Evolutionary conservation across 2,797 vertebrate species (phyloP).

Genomic region (Pyrocephalus nanus): DNA sequence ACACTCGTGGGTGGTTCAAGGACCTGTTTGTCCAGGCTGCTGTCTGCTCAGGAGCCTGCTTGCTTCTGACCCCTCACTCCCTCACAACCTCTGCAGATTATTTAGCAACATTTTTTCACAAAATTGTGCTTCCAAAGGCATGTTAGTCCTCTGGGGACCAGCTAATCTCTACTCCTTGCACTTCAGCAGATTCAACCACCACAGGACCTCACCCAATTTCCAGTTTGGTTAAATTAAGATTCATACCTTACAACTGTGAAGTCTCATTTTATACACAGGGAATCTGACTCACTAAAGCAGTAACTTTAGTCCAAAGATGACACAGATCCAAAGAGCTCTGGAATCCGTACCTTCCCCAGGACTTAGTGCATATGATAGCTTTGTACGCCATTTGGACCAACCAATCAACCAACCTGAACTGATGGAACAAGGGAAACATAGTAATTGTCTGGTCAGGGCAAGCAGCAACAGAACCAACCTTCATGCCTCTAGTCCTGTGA

Average conservation of each 20-base stretch:
- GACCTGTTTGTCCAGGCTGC: background rate
- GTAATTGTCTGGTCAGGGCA: background rate
- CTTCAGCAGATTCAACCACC: background rate
- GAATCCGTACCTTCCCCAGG: background rate
- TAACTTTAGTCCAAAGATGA: background rate
- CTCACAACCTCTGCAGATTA: background rate
- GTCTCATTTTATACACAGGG: background rate
- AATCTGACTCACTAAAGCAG: background rate
- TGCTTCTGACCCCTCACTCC: background rate
- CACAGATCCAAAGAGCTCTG: background rate
- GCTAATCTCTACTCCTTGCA: background rate
- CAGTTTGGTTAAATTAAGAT: background rate
- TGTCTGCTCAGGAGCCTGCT: background rate
- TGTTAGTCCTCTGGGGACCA: background rate
- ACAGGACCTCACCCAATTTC: background rate
- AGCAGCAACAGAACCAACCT: background rate
- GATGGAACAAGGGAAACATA: background rate
- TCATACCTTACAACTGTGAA: background rate
- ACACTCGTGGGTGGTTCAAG: background rate
- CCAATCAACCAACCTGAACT: background rate
- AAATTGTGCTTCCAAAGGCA: background rate
- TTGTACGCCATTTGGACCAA: background rate
- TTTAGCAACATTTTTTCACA: background rate
- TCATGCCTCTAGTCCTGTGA: background rate
- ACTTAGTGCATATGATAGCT: background rate